Evolutionary conservation across 2,797 vertebrate genomes (phyloP).

Genomic region (Columba guinea): DNA sequence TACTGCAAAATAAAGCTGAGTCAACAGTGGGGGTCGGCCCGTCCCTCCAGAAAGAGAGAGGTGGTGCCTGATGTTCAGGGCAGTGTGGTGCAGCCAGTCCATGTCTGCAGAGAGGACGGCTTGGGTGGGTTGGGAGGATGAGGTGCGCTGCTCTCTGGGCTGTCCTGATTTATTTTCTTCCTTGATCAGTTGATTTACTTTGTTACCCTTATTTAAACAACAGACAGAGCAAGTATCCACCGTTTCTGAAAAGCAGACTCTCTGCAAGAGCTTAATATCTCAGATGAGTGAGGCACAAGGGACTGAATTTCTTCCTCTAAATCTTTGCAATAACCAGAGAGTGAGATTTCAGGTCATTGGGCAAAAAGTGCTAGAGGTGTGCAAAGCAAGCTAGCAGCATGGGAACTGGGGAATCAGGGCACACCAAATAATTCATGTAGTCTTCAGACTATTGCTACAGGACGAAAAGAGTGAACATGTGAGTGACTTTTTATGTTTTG

Average conservation of each 20-base stretch:
- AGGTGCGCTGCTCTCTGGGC: neutral
- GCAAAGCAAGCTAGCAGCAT: neutral
- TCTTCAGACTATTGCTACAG: neutral
- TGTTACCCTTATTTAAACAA: neutral
- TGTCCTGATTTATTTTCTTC: neutral
- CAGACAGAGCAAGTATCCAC: neutral
- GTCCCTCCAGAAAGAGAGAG: neutral
- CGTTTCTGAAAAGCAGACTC: neutral
- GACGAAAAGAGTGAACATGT: neutral
- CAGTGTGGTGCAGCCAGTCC: neutral
- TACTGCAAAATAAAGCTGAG: constrained; percentile 59
- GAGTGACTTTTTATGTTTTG: neutral
- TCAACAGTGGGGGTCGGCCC: accelerated
- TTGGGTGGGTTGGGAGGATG: neutral
- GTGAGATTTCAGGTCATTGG: neutral
- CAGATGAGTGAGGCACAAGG: neutral
- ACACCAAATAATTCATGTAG: neutral
- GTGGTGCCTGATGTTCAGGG: neutral
- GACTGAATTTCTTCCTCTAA: neutral
- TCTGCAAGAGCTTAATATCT: neutral
- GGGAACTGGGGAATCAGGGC: neutral
- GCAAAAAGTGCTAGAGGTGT: neutral
- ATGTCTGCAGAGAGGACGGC: neutral
- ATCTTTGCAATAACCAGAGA: neutral
- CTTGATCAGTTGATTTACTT: neutral